phyloP scores from a whole-genome alignment of 1,140 invertebrate genomes.

The Achatina immaculata region DNA sequence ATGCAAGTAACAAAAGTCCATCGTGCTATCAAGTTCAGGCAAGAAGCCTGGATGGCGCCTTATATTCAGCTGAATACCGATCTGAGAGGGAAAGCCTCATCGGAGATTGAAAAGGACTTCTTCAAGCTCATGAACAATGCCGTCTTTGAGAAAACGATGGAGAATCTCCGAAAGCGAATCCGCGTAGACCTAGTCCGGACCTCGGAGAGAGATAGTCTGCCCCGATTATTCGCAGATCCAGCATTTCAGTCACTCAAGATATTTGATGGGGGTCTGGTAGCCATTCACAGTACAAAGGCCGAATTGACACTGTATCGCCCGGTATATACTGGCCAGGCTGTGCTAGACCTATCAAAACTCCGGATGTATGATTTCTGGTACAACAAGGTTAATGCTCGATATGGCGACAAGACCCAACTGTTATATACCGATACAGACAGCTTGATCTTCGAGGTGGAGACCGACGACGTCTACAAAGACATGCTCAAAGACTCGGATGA shows the following conservation, averaged over 20 bases:
- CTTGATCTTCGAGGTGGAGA: slow-evolving; percentile 66
- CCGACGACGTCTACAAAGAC: slow-evolving; percentile 55
- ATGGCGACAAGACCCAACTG: slow-evolving; percentile 50
- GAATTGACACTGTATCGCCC: slow-evolving; percentile 50
- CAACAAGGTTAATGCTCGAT: slow-evolving; percentile 47
- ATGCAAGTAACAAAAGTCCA: slow-evolving; percentile 43
- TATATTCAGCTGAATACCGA: slow-evolving; percentile 26
- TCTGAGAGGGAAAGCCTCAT: slow-evolving; percentile 49
- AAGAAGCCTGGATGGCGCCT: slow-evolving; percentile 33
- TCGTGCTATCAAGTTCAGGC: slow-evolving; percentile 34
- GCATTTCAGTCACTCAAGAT: slow-evolving; percentile 61
- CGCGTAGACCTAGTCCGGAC: slow-evolving; percentile 52
- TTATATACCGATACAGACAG: slow-evolving; percentile 71
- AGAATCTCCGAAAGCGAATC: slow-evolving; percentile 67
- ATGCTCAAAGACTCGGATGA: slow-evolving; percentile 46
- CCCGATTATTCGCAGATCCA: slow-evolving; percentile 58
- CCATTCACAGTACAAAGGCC: slow-evolving; percentile 47
- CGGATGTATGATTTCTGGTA: slow-evolving; percentile 63
- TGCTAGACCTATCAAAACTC: slow-evolving; percentile 53
- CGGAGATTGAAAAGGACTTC: slow-evolving; percentile 70
- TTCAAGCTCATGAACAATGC: slow-evolving; percentile 72
- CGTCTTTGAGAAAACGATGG: slow-evolving; percentile 73
- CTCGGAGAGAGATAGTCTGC: slow-evolving; percentile 32
- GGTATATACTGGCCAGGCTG: slow-evolving; percentile 51
- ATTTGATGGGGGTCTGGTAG: slow-evolving; percentile 56